Evolutionary conservation across 2,797 vertebrate genomes (phyloP).

Genomic region (Silurus lanzhouensis): DNA sequence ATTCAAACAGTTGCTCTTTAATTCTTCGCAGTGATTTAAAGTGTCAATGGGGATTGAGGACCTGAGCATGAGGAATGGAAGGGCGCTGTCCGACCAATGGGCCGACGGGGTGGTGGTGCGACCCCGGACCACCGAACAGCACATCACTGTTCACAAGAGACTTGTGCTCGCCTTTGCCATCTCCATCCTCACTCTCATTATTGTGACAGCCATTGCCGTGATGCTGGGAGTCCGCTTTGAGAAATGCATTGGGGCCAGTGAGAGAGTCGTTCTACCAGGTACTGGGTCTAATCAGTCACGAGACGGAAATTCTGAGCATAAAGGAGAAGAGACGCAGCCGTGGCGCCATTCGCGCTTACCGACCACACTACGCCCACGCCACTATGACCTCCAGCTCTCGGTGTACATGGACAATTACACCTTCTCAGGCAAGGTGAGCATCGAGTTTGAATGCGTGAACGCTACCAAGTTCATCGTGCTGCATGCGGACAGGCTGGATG

Average conservation of each 20-base stretch:
- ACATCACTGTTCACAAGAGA: slow-evolving; percentile 87
- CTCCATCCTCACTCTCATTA: slow-evolving; percentile 88
- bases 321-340: slow-evolving; percentile 69
- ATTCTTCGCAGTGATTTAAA: slow-evolving; percentile 61
- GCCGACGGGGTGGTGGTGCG: slow-evolving; percentile 83
- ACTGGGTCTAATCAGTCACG: slow-evolving; percentile 70
- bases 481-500: slow-evolving; percentile 84
- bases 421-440: slow-evolving; percentile 90
- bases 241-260: slow-evolving; percentile 72
- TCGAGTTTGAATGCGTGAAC: slow-evolving; percentile 88
- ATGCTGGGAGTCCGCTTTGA: slow-evolving; percentile 87
- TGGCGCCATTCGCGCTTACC: slow-evolving; percentile 86
- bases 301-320: slow-evolving; percentile 62
- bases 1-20: neutral
- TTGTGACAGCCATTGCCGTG: slow-evolving; percentile 87
- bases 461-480: slow-evolving; percentile 90
- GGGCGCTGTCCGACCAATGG: slow-evolving; percentile 86
- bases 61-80: slow-evolving; percentile 81
- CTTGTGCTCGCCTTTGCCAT: slow-evolving; percentile 89
- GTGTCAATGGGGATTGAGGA: slow-evolving; percentile 83
- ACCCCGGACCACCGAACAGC: slow-evolving; percentile 87
- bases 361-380: slow-evolving; percentile 82
- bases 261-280: slow-evolving; percentile 55
- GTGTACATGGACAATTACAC: slow-evolving; percentile 97
- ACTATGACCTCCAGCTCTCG: slow-evolving; percentile 89